Base-by-base conservation (phyloP, 2,113 vertebrate species). In the Recurvirostra avosetta region DNA sequence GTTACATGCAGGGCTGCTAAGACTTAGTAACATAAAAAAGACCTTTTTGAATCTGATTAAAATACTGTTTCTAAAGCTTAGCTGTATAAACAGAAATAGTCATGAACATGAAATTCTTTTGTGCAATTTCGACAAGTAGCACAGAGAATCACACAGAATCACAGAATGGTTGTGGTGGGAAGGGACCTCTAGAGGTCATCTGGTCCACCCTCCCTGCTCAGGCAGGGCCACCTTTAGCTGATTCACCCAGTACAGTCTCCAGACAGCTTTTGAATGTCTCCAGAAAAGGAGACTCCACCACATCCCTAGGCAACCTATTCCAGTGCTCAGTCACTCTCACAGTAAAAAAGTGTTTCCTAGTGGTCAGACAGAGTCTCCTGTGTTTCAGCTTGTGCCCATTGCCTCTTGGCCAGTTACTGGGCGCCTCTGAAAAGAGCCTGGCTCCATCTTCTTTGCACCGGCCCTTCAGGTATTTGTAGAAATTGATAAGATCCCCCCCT, bases 221-320 rank as follows among this genome's bases (percentile, higher is more conserved):
- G 2, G 14, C 16, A 32, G 14, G 16, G 13, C 41, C 20, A 49
- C 11, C n/a, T 80, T 40, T 20, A 65, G n/a, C 20, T 3, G 2
- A 13, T 50, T 80, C 0, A 0, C 30, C 5, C n/a, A 58, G 7
- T 20, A 21, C 43, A 14, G 6, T 29, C 15, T 29, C 29, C n/a
- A 55, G 21, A 32, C 13, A 29, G 36, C 10, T 80, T 65, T 17
- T 36, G 8, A 41, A 18, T 26, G 13, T 66, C 26, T n/a, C 21
- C 21, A 43, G 26, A 30, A 49, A 56, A 5, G 41, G 58, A 72
- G 58, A 55, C 23, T 55, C 29, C 6, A 17, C 41, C 19, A 49
- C 15, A 20, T 41, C 17, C 10, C 29, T 72, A 29, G 41, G 16
- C 25, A 49, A 41, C 15, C 19, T 40, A 22, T 79, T 7, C 41